Conservation (phyloP, 2,113 vertebrate species). For the Apodemus speciosus region DNA sequence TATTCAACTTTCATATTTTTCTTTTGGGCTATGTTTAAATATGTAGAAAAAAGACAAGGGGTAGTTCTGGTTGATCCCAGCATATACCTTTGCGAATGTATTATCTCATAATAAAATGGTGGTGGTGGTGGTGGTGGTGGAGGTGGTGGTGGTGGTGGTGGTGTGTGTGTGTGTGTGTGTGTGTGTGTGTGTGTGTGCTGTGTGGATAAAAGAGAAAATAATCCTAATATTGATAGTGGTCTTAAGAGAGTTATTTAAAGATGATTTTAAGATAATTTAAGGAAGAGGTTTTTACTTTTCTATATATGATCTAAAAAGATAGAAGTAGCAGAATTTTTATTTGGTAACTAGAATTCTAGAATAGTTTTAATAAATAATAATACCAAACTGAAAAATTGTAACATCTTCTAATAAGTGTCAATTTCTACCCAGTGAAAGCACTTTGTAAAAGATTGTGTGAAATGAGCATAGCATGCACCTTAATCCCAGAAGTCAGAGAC, state of each 20-base stretch:
- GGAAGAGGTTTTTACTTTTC: background rate
- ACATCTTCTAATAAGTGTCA: background rate
- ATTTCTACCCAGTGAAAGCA: background rate
- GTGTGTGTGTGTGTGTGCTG: background rate
- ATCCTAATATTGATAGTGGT: background rate
- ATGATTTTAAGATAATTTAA: background rate
- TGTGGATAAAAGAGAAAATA: background rate
- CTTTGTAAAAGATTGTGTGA: background rate
- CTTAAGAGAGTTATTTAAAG: background rate
- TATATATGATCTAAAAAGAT: background rate
- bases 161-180: no score
- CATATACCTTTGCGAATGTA: background rate
- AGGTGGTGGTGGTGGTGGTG: no score
- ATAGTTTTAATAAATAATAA: background rate
- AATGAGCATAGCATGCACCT: no score
- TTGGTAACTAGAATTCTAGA: background rate
- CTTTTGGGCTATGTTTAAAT: background rate
- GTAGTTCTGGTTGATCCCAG: background rate
- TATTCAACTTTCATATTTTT: background rate
- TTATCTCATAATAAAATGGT: constrained; percentile 1
- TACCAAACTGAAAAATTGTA: background rate
- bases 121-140: no score
- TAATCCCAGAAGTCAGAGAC: no score
- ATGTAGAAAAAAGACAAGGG: background rate
- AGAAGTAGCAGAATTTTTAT: background rate